phyloP scores from a whole-genome alignment of 2,113 vertebrate species.

The Acinonyx jubatus region DNA sequence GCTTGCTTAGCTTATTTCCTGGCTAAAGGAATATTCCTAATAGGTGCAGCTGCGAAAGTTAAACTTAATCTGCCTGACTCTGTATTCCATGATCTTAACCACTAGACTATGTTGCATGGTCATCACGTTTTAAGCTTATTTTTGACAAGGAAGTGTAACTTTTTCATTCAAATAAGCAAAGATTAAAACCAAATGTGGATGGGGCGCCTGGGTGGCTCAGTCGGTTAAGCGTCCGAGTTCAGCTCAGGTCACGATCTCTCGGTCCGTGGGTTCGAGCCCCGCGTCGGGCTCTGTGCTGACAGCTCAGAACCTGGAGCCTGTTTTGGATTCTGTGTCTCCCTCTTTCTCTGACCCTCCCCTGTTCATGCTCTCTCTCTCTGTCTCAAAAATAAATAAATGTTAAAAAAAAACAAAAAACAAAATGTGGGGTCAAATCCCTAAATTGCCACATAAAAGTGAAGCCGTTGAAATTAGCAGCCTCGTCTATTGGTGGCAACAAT shows the following conservation, averaged over 20 bases:
- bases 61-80: not conserved
- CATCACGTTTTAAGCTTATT: not conserved
- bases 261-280: no score
- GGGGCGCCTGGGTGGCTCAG: no score
- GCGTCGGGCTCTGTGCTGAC: no score
- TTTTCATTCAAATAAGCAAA: conserved; percentile 3
- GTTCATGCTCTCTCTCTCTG: no score
- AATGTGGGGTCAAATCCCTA: not conserved
- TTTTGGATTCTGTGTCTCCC: no score
- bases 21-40: not conserved
- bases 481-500: not conserved
- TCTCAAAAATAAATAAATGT: no score
- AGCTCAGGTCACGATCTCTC: no score
- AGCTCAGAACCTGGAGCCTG: no score
- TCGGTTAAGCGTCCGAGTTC: no score
- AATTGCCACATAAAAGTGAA: not conserved
- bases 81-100: not conserved
- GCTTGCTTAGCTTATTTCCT: not conserved
- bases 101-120: not conserved
- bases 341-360: no score
- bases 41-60: not conserved
- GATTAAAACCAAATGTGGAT: not conserved
- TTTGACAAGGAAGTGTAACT: not conserved
- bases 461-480: not conserved
- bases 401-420: not conserved